Percentiles rank a stretch among this genome's conserved stretches.
These are phyloP conservation scores for Cyclargus thomasi DNA, from an alignment of 1,140 invertebrate species.

Conservation along the genomic window DNA sequence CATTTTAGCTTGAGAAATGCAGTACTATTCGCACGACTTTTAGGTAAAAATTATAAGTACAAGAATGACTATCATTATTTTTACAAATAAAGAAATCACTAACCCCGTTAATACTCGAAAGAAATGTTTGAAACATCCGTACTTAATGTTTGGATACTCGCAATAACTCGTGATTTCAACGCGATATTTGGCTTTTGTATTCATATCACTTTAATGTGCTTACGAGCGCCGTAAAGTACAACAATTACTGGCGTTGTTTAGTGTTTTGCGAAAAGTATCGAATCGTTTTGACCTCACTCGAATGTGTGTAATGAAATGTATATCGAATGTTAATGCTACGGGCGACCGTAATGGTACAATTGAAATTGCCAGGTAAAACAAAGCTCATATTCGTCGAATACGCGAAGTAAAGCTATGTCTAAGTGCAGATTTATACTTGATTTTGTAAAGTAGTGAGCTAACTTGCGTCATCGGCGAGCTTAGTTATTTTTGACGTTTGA, in stretches of 20 bases:
- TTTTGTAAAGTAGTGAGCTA: too few relatives aligned
- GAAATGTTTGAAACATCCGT: conserved; percentile 24
- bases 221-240: conserved; percentile 59
- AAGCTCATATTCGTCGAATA: background rate
- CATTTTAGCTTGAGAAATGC: too few relatives aligned
- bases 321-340: background rate
- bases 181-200: conserved; percentile 62
- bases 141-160: conserved; percentile 33
- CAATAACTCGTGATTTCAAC: conserved; percentile 60
- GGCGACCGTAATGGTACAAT: background rate
- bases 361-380: background rate
- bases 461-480: too few relatives aligned
- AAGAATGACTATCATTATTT: too few relatives aligned
- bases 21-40: too few relatives aligned
- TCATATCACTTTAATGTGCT: conserved; percentile 50
- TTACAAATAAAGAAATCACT: conserved; percentile 24
- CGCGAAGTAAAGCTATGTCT: background rate
- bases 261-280: conserved; percentile 26
- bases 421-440: too few relatives aligned
- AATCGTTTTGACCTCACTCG: background rate
- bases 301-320: background rate
- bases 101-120: conserved; percentile 28
- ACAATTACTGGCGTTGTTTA: conserved; percentile 45
- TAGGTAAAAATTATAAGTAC: too few relatives aligned
- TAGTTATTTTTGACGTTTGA: too few relatives aligned